Evolutionary conservation across 2,797 vertebrate species (phyloP), one percentile per base, ranked within the genome.

Genomic region (Lophius americanus): DNA sequence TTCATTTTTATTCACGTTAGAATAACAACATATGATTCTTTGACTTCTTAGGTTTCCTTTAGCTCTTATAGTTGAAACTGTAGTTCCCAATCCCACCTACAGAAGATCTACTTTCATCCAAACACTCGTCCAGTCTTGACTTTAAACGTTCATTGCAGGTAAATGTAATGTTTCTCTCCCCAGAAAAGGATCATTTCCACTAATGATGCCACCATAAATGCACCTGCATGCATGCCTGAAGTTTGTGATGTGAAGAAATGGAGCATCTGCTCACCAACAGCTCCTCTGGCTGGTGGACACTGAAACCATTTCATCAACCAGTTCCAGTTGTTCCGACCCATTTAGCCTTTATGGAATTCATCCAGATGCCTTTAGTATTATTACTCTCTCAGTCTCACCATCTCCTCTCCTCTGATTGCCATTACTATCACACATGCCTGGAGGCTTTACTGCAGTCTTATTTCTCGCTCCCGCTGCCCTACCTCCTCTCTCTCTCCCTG

Each of bases 341-440:
- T 11, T 48, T 33, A 13, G 48, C 51, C 67, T 6, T 70, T 23
- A 51, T 63, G 51, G 52, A 76, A 60, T 61, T 38, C 13, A 56
- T 60, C 64, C 57, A 36, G 54, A 46, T 63, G 59, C 70, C 76
- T 79, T 82, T 78, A 67, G 56, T 79, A 36, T 58, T 70, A 23
- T 60, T 57, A 50, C 54, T 62, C 56, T 63, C 79, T 60, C 61
- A 49, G 62, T 77, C 46, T 70, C 68, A 44, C 65, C 61, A n/a
- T 83, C 67, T 69, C 67, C 75, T 49, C 70, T 76, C 57, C 58
- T 64, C 35, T 73, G 33, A 79, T 72, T 82, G 78, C 77, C 60
- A 65, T 81, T 81, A 70, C 81, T 76, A 67, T 73, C 70, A 60
- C 80, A 76, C 82, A 75, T 61, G 79, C 83, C 84, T 76, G 14